Evolutionary conservation across 2,888 invertebrate genomes (phyloP), one percentile per base, ranked within the genome.

Genomic region (Chalcosyrphus nemorum): DNA sequence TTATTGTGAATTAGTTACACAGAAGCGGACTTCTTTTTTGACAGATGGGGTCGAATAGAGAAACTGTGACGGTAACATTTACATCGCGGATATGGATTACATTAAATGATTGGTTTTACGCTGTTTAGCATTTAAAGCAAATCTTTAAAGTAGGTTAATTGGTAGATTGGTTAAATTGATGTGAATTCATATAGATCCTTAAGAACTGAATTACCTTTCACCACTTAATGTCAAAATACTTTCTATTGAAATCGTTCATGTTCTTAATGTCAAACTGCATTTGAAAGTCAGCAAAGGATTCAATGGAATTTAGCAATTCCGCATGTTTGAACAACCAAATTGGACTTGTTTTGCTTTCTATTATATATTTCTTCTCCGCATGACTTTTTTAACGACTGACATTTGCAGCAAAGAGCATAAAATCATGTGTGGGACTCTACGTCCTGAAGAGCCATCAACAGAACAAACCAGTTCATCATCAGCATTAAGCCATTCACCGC

Each of bases 391-490:
- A 17, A 47, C 29, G 56, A 65, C 74, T 75, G 75, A 66, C 75
- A 75, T 75, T 57, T 15, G 41, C 52, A 52, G 19, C 15, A 50
- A n/a, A 54, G 13, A 24, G 32, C 35, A 45, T n/a, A n/a, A 47
- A 57, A 38, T 43, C 50, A n/a, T 61, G 72, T 72, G 82, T 72
- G 66, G 45, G 77, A 71, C 27, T 65, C 11, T 15, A 11, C 32
- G 32, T 71, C 41, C 17, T n/a, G 32, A 27, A 24, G 15, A 56
- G 41, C 45, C 43, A 45, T 57, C 66, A 17, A 43, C 43, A 38
- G 59, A 57, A 71, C 81, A 61, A 72, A 78, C 66, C 66, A 72
- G 77, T 77, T 66, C 66, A 72, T 77, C 66, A 59, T 77, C 66
- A 59, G 15, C 38, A 57, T 71, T 45, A 15, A 68, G 13, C 38